Evolutionary conservation across 2,797 vertebrate genomes (phyloP), one percentile per base, ranked within the genome.

Genomic region (Hephaestus fuliginosus): DNA sequence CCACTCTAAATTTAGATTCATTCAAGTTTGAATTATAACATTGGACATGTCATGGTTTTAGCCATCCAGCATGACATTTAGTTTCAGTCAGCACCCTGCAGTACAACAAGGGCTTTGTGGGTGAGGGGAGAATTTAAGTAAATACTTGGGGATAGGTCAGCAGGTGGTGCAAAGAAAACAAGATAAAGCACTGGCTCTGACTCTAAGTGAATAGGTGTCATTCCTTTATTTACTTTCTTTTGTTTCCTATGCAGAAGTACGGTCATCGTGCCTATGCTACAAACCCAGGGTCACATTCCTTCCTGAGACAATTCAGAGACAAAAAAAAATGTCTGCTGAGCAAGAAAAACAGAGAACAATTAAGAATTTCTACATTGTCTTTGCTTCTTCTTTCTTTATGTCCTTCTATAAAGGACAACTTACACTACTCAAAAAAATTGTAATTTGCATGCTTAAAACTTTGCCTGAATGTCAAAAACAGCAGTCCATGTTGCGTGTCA

Each of bases 1-100:
- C 44, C 44, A 33, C 30, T 77, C 86, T 77, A 89, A 87, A 91
- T 88, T 81, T 89, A 91, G 86, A 83, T 36, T 51, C 41, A 61
- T 41, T 78, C 48, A 55, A 43, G 69, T 73, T 70, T 58, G 56
- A 84, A 80, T 33, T 33, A 82, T 25, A 74, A 73, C 80, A 70
- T 33, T 25, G 10, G 66, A 57, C 1, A 0, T 62, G 60, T 74
- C 28, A 20, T 60, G 74, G 69, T 70, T 83, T 76, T 53, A 48
- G 63, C 51, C 67, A 72, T 78, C 55, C 22, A 43, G 28, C 30
- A 41, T 82, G 78, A 15, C 76, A 74, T 80, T 78, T 80, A 70
- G 63, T 13, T 72, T 74, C 56, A 68, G 48, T 69, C 48, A 63
- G 49, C 64, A 53, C 74, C 53, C 33, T 48, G 61, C 25, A 71